Evolutionary conservation across 2,113 vertebrate genomes (phyloP).

Genomic region (Pelobates fuscus): DNA sequence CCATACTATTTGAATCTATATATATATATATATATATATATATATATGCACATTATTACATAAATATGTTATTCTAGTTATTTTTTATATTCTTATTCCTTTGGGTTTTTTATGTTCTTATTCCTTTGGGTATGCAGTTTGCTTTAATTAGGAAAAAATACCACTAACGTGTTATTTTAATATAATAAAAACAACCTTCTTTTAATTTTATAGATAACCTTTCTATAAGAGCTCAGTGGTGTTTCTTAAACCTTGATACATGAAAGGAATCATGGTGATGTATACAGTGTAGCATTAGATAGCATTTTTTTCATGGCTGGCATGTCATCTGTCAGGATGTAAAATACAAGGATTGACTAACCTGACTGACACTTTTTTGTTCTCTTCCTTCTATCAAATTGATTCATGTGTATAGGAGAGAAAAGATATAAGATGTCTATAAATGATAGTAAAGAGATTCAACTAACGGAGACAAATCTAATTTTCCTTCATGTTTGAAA

Average conservation of each 20-base stretch:
- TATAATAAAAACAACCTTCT: too few relatives aligned
- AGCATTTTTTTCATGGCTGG: background rate
- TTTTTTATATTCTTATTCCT: too few relatives aligned
- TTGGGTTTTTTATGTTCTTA: too few relatives aligned
- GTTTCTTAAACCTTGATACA: constrained; percentile 24
- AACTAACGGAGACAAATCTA: constrained; percentile 38
- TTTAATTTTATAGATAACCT: constrained; percentile 30
- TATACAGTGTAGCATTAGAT: constrained; percentile 22
- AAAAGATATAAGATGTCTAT: constrained; percentile 50
- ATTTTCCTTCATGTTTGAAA: constrained; percentile 48
- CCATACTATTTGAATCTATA: too few relatives aligned
- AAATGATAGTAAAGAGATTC: constrained; percentile 37
- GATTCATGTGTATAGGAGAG: constrained; percentile 8
- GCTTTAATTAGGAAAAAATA: too few relatives aligned
- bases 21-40: too few relatives aligned
- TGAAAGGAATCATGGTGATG: constrained; percentile 33
- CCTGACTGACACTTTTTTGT: background rate
- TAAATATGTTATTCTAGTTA: too few relatives aligned
- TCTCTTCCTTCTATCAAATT: constrained; percentile 16
- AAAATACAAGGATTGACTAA: background rate
- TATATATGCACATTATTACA: too few relatives aligned
- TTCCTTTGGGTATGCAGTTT: too few relatives aligned
- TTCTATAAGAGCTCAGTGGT: constrained; percentile 16
- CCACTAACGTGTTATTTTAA: too few relatives aligned
- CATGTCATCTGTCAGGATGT: background rate